These are phyloP conservation scores for Melanotaenia pygmaea DNA, from an alignment of 2,797 vertebrate species.

Conservation along the genomic window DNA sequence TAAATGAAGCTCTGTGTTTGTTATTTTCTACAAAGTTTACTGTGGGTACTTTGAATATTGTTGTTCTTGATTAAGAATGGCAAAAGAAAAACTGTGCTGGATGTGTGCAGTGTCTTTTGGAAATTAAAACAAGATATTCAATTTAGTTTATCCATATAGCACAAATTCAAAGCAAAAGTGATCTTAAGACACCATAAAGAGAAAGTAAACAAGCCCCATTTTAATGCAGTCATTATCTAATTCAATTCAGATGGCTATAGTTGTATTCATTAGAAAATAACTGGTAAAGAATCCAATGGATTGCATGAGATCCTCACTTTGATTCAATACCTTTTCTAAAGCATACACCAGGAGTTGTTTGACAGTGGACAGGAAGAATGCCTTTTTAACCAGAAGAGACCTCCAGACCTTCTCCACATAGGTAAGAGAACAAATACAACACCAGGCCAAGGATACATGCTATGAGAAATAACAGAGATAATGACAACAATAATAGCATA, in stretches of 20 bases:
- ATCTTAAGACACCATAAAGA: background rate
- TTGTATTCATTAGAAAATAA: background rate
- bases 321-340: background rate
- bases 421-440: background rate
- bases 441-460: background rate
- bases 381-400: background rate
- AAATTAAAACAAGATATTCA: background rate
- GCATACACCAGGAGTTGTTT: background rate
- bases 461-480: background rate
- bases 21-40: background rate
- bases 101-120: background rate
- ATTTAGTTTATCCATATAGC: background rate
- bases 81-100: background rate
- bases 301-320: background rate
- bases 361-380: background rate
- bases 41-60: background rate
- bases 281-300: background rate
- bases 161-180: background rate
- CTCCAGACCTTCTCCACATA: background rate
- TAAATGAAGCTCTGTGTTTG: background rate
- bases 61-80: background rate
- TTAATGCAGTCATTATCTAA: background rate
- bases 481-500: background rate
- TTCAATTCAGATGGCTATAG: background rate
- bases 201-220: background rate